Evolutionary conservation across 2,113 vertebrate genomes (phyloP).

Genomic region (Chiloscyllium plagiosum): DNA sequence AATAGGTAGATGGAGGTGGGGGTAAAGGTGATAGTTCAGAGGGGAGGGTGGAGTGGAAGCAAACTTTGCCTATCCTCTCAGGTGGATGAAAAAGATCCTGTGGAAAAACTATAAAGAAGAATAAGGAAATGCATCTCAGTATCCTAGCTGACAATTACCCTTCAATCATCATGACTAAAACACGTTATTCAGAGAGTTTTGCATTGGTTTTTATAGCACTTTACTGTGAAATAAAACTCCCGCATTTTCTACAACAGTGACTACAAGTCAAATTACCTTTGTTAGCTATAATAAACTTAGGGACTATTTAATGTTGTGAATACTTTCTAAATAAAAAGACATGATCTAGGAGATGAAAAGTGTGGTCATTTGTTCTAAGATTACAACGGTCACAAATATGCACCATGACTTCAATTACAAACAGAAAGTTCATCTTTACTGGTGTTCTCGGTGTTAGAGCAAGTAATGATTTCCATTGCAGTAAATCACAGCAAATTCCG

Average conservation of each 20-base stretch:
- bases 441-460: neutral
- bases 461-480: neutral
- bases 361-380: neutral
- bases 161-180: no score
- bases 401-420: neutral
- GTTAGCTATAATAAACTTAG: neutral
- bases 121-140: neutral
- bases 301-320: neutral
- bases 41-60: no score
- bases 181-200: neutral
- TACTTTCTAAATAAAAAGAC: neutral
- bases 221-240: neutral
- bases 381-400: neutral
- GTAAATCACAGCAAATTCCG: neutral
- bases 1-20: no score
- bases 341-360: neutral
- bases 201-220: neutral
- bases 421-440: neutral
- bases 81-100: neutral
- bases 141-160: no score
- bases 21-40: no score
- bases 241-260: neutral
- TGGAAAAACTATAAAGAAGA: neutral
- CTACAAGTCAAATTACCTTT: neutral
- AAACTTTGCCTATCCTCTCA: neutral